Conservation (phyloP, 2,113 vertebrate species). For the Bostrychus sinensis region DNA sequence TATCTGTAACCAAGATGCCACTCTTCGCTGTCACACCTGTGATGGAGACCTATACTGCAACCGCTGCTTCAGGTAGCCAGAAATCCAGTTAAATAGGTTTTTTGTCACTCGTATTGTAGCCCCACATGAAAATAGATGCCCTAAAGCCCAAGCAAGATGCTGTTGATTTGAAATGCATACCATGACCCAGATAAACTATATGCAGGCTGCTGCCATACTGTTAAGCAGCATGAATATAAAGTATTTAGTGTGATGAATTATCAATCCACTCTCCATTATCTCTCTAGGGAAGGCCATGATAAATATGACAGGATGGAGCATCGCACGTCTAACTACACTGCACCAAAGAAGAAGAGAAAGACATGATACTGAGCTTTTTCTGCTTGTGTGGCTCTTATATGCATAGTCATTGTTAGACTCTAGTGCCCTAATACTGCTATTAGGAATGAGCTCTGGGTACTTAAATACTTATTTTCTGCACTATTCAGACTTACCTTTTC, state of each 20-base stretch:
- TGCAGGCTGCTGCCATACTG: conserved; percentile 56
- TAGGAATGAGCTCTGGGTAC: conserved; percentile 8
- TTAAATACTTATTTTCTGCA: conserved; percentile 9
- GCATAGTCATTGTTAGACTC: conserved; percentile 33
- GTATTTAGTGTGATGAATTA: conserved; percentile 73
- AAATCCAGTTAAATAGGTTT: not conserved
- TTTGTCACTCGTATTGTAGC: not conserved
- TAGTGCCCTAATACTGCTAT: conserved; percentile 32
- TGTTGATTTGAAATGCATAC: conserved; percentile 52
- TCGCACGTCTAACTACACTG: conserved; percentile 81
- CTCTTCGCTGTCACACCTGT: conserved; percentile 88
- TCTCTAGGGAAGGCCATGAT: conserved; percentile 91
- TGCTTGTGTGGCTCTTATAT: conserved; percentile 10
- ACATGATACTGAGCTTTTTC: conserved; percentile 55
- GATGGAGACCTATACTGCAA: conserved; percentile 92
- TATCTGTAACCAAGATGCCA: conserved; percentile 92
- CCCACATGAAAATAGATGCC: conserved; percentile 21
- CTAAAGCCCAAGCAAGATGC: conserved; percentile 23
- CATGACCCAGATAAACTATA: conserved; percentile 64
- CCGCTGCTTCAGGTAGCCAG: conserved; percentile 88
- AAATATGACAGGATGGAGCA: conserved; percentile 92
- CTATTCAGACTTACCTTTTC: not conserved
- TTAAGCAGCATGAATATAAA: conserved; percentile 69
- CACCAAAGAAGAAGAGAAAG: conserved; percentile 74
- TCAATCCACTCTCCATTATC: conserved; percentile 59